Evolutionary conservation across 2,888 invertebrate species (phyloP).

Genomic region (Metellina segmentata): DNA sequence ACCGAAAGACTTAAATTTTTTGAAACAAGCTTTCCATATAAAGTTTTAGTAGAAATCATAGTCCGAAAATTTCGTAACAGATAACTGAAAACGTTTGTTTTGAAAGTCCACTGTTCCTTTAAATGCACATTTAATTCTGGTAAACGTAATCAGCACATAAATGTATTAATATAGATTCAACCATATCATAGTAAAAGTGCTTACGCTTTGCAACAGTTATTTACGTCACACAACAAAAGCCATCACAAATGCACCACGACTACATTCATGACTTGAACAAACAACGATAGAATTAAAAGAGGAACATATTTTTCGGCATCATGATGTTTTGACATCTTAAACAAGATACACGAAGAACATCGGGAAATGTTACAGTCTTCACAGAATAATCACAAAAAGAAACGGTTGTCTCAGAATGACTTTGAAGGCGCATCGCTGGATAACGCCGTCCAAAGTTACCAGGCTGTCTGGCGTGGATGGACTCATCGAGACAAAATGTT

Average conservation of each 20-base stretch:
- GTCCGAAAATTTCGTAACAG: too few species aligned
- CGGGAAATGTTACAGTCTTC: slow-evolving; percentile 15
- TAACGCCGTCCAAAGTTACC: slow-evolving; percentile 21
- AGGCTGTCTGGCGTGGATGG: slow-evolving; percentile 36
- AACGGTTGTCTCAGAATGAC: slow-evolving; percentile 39
- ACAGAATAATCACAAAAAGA: slow-evolving; percentile 36
- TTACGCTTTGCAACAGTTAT: background rate
- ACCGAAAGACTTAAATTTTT: too few species aligned
- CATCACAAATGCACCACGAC: background rate
- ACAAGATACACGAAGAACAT: slow-evolving; percentile 34
- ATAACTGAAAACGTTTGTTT: too few species aligned
- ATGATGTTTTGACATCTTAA: background rate
- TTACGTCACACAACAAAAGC: background rate
- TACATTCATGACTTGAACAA: background rate
- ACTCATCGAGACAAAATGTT: slow-evolving; percentile 27
- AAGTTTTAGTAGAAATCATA: too few species aligned
- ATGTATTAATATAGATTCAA: too few species aligned
- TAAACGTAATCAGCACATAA: too few species aligned
- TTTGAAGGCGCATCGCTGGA: slow-evolving; percentile 13
- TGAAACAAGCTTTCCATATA: too few species aligned
- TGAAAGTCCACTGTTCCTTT: too few species aligned
- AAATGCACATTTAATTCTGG: too few species aligned
- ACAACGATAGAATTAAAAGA: background rate
- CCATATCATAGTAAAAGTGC: background rate
- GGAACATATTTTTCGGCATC: slow-evolving; percentile 25